Evolutionary conservation across 2,113 vertebrate genomes (phyloP).

Genomic region (Myanophis thanlyinensis): DNA sequence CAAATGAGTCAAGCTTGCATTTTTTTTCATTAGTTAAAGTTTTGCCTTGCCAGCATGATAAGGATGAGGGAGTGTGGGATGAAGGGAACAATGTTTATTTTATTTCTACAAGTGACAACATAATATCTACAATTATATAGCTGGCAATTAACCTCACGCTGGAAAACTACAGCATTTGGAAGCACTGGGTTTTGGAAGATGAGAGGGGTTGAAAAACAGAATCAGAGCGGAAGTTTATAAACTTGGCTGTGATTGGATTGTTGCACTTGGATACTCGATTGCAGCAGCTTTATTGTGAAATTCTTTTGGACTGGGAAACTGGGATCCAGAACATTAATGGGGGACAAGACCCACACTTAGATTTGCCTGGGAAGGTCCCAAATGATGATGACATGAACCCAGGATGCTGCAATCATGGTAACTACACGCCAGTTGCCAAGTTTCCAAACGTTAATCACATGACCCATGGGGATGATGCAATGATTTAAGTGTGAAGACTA

Average conservation of each 20-base stretch:
- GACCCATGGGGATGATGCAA: neutral
- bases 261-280: neutral
- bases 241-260: neutral
- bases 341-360: neutral
- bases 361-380: neutral
- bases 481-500: neutral
- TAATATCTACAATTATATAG: constrained; percentile 18
- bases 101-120: constrained; percentile 30
- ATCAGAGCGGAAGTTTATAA: neutral
- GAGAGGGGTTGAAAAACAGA: neutral
- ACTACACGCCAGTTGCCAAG: neutral
- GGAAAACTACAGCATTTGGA: neutral
- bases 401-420: neutral
- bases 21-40: constrained; percentile 52
- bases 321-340: neutral
- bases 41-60: constrained; percentile 24
- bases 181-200: neutral
- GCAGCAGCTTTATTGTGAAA: too few species aligned
- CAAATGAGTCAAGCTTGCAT: constrained; percentile 40
- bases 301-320: neutral
- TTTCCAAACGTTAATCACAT: neutral
- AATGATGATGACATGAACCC: neutral
- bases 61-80: constrained; percentile 14
- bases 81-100: constrained; percentile 48
- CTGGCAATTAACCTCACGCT: constrained; percentile 4